Evolutionary conservation across 1,140 invertebrate genomes (phyloP), one percentile per base, ranked within the genome.

Genomic region (Drosophila sp.): DNA sequence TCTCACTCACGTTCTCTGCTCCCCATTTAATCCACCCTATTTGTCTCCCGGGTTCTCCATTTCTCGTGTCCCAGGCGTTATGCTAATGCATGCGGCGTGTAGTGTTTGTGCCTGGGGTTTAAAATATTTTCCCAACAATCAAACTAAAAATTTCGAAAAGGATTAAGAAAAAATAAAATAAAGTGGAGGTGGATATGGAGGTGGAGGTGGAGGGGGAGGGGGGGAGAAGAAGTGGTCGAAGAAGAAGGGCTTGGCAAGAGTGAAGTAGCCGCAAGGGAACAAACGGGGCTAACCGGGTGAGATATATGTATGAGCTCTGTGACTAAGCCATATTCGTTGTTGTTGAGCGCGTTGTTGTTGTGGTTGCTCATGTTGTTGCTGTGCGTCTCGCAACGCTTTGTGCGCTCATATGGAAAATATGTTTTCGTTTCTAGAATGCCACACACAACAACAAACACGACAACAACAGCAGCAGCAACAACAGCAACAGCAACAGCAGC

Each of bases 401-500:
- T 86, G 81, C 81, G 72, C 74, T 86, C 81, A 75, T 75, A 86
- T 86, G 81, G 81, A 81, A 86, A 86, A 86, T 86, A 86, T 86
- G 81, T 86, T 86, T 86, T 86, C 81, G 69, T 86, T 86, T 78
- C 74, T 78, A 81, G 81, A 86, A 84, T 86, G 63, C 76, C 80
- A 80, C 72, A 83, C 59, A 83, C 59, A 79, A 71, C 53, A 34
- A 50, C 46, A 50, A n/a, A n/a, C n/a, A n/a, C n/a, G n/a, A n/a
- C n/a, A n/a, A n/a, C n/a, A n/a, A n/a, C n/a, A n/a, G n/a, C n/a
- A n/a, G n/a, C n/a, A n/a, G n/a, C n/a, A n/a, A n/a, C n/a, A n/a
- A n/a, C n/a, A n/a, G n/a, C n/a, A n/a, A n/a, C n/a, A n/a, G n/a
- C n/a, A n/a, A n/a, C n/a, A n/a, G n/a, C n/a, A n/a, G n/a, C n/a